Evolutionary conservation across 2,797 vertebrate species (phyloP).

Genomic region (Karalla daura): DNA sequence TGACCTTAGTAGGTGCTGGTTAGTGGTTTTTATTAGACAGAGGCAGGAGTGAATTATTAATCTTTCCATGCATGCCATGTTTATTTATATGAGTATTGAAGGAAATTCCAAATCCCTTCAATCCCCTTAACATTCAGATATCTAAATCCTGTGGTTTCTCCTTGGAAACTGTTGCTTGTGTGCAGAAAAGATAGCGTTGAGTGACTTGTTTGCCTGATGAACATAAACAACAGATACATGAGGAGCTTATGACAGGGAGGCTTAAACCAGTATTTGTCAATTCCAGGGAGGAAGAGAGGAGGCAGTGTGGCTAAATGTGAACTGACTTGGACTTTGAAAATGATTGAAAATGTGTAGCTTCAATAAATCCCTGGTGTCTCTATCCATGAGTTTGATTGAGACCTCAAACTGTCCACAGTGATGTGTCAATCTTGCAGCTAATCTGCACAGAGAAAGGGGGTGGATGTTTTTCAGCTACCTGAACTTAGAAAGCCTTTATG

Average conservation of each 20-base stretch:
- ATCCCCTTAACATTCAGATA: no score
- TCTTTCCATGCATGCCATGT: no score
- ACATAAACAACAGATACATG: slow-evolving; percentile 60
- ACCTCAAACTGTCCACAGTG: slow-evolving; percentile 1
- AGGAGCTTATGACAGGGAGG: slow-evolving; percentile 15
- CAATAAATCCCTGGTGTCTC: slow-evolving; percentile 28
- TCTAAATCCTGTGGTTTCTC: no score
- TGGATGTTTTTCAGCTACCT: slow-evolving; percentile 19
- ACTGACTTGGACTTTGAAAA: slow-evolving; percentile 6
- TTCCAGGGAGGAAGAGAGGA: slow-evolving; percentile 16
- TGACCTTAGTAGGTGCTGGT: no score
- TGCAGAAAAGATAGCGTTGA: no score
- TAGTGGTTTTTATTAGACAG: no score
- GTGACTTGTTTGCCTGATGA: no score
- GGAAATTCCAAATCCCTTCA: no score
- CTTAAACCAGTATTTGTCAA: slow-evolving; percentile 4
- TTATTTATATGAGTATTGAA: no score
- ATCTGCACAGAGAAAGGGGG: slow-evolving; percentile 26
- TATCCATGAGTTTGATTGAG: slow-evolving; percentile 22
- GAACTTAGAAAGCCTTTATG: slow-evolving; percentile 8
- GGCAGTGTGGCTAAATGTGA: slow-evolving; percentile 1
- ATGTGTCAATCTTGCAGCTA: not conserved
- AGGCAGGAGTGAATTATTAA: no score
- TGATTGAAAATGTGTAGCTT: not conserved
- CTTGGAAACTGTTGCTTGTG: no score